Conservation (phyloP, 2,888 invertebrate species). For the Sarcophaga carnaria region DNA sequence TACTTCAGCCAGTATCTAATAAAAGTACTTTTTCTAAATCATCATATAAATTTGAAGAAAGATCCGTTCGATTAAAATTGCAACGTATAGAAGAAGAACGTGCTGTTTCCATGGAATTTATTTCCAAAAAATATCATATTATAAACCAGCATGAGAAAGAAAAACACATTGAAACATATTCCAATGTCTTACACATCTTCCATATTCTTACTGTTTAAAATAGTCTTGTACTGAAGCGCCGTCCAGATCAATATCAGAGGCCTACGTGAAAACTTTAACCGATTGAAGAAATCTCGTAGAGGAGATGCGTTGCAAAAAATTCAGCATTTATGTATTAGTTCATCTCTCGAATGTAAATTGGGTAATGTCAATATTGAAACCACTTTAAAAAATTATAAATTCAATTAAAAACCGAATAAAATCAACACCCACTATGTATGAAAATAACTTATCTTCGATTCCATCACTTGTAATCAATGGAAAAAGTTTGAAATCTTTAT, state of each 20-base stretch:
- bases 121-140: not conserved
- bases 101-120: constrained; percentile 17
- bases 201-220: no score
- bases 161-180: not conserved
- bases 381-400: constrained; percentile 20
- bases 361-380: no score
- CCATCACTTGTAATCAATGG: constrained; percentile 21
- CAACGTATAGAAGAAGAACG: constrained; percentile 3
- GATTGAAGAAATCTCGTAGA: no score
- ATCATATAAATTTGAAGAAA: not conserved
- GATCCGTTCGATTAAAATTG: not conserved
- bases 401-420: constrained; percentile 31
- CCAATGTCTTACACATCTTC: no score
- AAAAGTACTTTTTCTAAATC: not conserved
- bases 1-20: not conserved
- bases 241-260: no score
- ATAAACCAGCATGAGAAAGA: not conserved
- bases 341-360: no score
- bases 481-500: constrained; percentile 25
- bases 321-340: no score
- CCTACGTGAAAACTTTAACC: no score
- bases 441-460: constrained; percentile 32
- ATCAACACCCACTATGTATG: constrained; percentile 4
- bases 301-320: no score
- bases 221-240: no score